A percentile compares a stretch with the other conserved stretches of the same genome.
Conservation (phyloP, 2,113 vertebrate genomes). For the Megalops atlanticus region DNA sequence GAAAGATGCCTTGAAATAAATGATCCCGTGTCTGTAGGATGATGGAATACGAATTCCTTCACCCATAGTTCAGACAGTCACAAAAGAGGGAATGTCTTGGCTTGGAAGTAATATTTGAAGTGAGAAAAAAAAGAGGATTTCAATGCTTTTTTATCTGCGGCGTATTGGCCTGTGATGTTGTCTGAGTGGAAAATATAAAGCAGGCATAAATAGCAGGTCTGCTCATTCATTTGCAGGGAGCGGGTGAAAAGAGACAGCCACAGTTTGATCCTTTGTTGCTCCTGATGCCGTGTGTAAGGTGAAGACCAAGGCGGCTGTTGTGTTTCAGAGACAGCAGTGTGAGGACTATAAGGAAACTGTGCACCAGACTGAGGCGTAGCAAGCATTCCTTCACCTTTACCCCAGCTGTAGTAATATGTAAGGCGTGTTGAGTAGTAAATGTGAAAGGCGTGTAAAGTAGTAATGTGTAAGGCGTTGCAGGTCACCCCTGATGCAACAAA, state of each 20-base stretch:
- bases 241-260: neutral
- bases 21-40: too few relatives aligned
- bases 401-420: neutral
- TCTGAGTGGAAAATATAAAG: too few relatives aligned
- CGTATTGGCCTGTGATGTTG: neutral
- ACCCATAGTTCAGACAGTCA: neutral
- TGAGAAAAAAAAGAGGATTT: neutral
- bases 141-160: neutral
- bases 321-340: too few relatives aligned
- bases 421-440: neutral
- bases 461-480: neutral
- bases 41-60: too few relatives aligned
- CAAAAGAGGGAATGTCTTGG: neutral
- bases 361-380: too few relatives aligned
- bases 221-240: neutral
- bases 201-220: neutral
- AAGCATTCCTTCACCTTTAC: neutral
- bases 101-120: neutral
- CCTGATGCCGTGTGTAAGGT: too few relatives aligned
- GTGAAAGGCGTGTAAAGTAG: neutral
- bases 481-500: too few relatives aligned
- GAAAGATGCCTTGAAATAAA: neutral
- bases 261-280: too few relatives aligned
- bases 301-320: too few relatives aligned
- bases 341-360: too few relatives aligned